Conservation (phyloP, 1,140 invertebrate genomes). For the Agrypnia vestita region DNA sequence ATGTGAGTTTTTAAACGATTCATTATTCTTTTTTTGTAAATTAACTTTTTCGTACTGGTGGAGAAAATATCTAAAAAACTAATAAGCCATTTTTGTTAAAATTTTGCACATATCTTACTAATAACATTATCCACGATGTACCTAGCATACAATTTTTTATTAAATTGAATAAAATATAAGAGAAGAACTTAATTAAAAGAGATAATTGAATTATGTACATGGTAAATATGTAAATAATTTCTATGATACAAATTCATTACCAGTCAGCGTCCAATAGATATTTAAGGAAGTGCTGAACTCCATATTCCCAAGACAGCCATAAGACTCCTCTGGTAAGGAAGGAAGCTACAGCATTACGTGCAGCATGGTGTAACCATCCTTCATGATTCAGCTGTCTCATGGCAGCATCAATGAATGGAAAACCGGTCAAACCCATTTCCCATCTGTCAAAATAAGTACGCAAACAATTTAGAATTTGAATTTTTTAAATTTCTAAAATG, state of each 20-base stretch:
- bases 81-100: no score
- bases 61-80: no score
- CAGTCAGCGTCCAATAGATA: conserved; percentile 83
- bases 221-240: neutral
- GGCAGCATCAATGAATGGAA: conserved; percentile 84
- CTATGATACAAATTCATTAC: conserved; percentile 60
- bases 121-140: no score
- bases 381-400: conserved; percentile 80
- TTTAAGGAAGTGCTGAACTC: conserved; percentile 77
- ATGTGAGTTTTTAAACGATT: no score
- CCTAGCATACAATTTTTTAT: no score
- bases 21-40: no score
- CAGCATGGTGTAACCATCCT: conserved; percentile 83
- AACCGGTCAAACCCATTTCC: conserved; percentile 81
- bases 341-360: conserved; percentile 81
- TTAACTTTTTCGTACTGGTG: no score
- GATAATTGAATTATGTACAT: neutral
- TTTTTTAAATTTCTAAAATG: no score
- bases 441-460: conserved; percentile 69
- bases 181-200: neutral
- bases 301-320: conserved; percentile 83
- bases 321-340: conserved; percentile 83
- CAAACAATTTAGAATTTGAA: neutral
- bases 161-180: neutral
- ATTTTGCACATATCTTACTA: no score